Percentiles rank a stretch among this genome's conserved stretches.
Conservation (phyloP, 2,888 invertebrate genomes). For the Phania funesta region DNA sequence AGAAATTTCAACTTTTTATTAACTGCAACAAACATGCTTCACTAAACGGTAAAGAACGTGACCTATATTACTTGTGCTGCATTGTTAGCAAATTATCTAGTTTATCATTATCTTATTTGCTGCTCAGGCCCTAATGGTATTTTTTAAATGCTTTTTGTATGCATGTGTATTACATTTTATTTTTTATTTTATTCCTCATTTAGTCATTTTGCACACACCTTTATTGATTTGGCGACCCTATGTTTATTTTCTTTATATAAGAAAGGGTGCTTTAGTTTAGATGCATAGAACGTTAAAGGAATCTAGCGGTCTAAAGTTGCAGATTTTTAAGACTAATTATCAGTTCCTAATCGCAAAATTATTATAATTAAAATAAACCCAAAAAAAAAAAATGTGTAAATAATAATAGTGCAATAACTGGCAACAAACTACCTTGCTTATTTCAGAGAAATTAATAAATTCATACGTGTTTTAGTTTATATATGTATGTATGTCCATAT, state of each 20-base stretch:
- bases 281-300: too few relatives aligned
- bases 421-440: too few relatives aligned
- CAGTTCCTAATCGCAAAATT: too few relatives aligned
- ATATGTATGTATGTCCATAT: too few relatives aligned
- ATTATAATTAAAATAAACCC: too few relatives aligned
- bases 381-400: too few relatives aligned
- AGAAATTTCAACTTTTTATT: conserved; percentile 31
- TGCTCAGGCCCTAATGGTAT: conserved; percentile 5
- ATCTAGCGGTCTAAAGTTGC: too few relatives aligned
- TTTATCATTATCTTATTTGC: not conserved
- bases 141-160: not conserved
- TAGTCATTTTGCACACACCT: conserved; percentile 35
- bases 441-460: too few relatives aligned
- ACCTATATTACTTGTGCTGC: conserved; percentile 51
- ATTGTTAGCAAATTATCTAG: not conserved
- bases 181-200: not conserved
- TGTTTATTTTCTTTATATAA: not conserved
- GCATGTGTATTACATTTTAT: conserved; percentile 3
- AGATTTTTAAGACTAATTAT: too few relatives aligned
- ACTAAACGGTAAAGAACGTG: conserved; percentile 44
- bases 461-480: too few relatives aligned
- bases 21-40: conserved; percentile 28
- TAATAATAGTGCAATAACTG: too few relatives aligned
- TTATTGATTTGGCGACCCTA: conserved; percentile 19
- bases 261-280: too few relatives aligned